phyloP scores from a whole-genome alignment of 2,113 vertebrate species.

The Leptodactylus fuscus region DNA sequence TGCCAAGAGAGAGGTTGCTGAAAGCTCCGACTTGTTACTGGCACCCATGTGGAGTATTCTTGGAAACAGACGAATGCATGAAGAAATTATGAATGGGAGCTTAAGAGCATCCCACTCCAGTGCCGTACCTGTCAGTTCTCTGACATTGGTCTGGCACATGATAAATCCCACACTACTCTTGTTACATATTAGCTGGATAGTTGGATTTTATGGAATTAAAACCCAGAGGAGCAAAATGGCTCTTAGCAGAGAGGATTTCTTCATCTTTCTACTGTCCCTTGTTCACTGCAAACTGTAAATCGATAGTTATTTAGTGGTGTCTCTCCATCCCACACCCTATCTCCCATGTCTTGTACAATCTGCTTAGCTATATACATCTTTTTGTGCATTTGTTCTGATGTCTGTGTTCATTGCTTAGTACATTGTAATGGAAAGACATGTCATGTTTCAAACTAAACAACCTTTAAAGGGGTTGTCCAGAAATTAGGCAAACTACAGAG shows the following conservation, averaged over 20 bases:
- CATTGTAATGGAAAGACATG: too few relatives aligned
- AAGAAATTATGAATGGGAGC: conserved; percentile 37
- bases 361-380: too few relatives aligned
- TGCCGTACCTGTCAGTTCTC: conserved; percentile 19
- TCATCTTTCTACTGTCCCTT: neutral
- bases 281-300: neutral
- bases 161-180: conserved; percentile 43
- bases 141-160: conserved; percentile 17
- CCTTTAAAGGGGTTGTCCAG: too few relatives aligned
- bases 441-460: too few relatives aligned
- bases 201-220: conserved; percentile 6
- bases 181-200: neutral
- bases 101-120: conserved; percentile 60
- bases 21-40: conserved; percentile 61
- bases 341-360: too few relatives aligned
- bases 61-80: conserved; percentile 27
- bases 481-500: too few relatives aligned
- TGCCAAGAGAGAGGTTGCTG: conserved; percentile 53
- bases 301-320: too few relatives aligned
- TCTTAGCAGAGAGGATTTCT: neutral
- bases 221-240: neutral
- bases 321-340: too few relatives aligned
- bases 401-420: too few relatives aligned
- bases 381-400: too few relatives aligned
- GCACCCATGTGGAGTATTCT: conserved; percentile 18